phyloP scores from a whole-genome alignment of 1,140 invertebrate genomes.

The Cephus cinctus region DNA sequence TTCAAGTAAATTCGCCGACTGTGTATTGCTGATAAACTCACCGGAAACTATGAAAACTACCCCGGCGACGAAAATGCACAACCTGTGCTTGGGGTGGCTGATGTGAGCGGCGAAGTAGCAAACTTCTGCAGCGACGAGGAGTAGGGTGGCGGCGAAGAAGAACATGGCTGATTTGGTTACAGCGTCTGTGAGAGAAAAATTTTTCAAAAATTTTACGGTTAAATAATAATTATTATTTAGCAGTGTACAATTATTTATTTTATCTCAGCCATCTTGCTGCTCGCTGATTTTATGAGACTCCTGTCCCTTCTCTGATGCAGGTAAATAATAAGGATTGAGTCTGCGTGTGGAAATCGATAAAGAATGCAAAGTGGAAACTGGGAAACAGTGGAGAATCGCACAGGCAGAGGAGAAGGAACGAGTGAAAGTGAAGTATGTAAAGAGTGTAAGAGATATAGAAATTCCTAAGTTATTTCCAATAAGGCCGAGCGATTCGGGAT shows the following conservation, averaged over 20 bases:
- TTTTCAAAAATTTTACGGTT: not conserved
- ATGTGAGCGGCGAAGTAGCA: slow-evolving; percentile 64
- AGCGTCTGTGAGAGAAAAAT: slow-evolving; percentile 59
- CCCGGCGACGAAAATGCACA: slow-evolving; percentile 67
- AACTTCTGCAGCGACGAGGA: slow-evolving; percentile 64
- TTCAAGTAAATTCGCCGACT: slow-evolving; percentile 43
- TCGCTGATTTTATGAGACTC: not conserved
- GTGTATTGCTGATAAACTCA: slow-evolving; percentile 34
- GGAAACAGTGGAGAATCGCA: not conserved
- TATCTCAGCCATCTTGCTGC: not conserved
- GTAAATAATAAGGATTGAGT: too few species aligned
- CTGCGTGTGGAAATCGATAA: too few species aligned
- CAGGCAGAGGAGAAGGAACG: too few species aligned
- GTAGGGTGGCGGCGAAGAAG: slow-evolving; percentile 61
- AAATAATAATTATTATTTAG: too few species aligned
- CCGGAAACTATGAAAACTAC: slow-evolving; percentile 68
- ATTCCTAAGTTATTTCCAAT: too few species aligned
- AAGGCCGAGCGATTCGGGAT: too few species aligned
- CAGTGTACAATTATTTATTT: too few species aligned
- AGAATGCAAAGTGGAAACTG: not conserved
- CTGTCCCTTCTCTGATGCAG: not conserved
- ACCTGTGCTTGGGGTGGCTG: slow-evolving; percentile 52
- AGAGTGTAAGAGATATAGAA: too few species aligned
- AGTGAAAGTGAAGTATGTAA: too few species aligned
- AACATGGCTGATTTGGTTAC: slow-evolving; percentile 69